phyloP scores from a whole-genome alignment of 2,797 vertebrate species.

The Syngnathus rostellatus region DNA sequence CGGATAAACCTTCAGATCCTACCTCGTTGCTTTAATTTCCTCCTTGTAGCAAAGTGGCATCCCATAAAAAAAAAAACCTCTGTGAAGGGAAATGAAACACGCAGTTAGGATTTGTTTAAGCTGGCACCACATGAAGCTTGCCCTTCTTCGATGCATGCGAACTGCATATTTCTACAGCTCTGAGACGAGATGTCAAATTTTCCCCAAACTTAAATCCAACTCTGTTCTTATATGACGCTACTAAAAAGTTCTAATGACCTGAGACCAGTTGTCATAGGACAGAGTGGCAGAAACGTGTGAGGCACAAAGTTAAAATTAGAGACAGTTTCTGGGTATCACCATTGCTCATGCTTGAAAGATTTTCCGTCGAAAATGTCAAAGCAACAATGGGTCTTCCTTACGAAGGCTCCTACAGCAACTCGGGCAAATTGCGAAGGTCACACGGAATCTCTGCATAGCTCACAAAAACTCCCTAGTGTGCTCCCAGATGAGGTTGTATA shows the following conservation, averaged over 20 bases:
- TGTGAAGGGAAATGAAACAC: constrained; percentile 64
- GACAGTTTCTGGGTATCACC: constrained; percentile 19
- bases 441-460: constrained; percentile 19
- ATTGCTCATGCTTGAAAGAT: constrained; percentile 48
- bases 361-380: constrained; percentile 61
- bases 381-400: constrained; percentile 66
- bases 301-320: constrained; percentile 50
- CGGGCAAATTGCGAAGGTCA: constrained; percentile 50
- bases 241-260: constrained; percentile 39
- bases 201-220: neutral
- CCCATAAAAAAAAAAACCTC: constrained; percentile 26
- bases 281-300: constrained; percentile 58
- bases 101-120: constrained; percentile 45
- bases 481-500: constrained; percentile 40
- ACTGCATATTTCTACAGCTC: constrained; percentile 1
- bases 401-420: constrained; percentile 19
- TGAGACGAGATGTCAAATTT: constrained; percentile 12
- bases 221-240: constrained; percentile 17
- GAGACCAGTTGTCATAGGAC: constrained; percentile 60
- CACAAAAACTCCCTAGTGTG: constrained; percentile 34
- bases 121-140: constrained; percentile 25
- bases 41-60: constrained; percentile 21
- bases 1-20: neutral
- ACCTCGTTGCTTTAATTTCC: constrained; percentile 51
- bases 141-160: constrained; percentile 13